Conservation (phyloP, 2,797 vertebrate genomes). For the Hydrophis major region DNA sequence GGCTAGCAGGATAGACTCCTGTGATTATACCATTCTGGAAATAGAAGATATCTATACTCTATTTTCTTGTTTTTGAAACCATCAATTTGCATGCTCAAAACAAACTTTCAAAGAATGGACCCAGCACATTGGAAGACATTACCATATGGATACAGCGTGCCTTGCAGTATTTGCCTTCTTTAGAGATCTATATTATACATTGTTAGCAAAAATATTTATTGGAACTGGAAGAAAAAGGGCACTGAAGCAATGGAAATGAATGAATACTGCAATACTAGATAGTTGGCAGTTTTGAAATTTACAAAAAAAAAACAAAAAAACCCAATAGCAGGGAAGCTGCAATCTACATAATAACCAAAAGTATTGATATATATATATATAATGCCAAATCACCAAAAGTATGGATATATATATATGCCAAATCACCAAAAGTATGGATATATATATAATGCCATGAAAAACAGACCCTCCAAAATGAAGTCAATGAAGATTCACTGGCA, state of each 20-base stretch:
- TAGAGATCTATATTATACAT: neutral
- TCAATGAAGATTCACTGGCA: neutral
- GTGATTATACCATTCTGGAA: slow-evolving; percentile 87
- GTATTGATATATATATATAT: neutral
- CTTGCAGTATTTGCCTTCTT: neutral
- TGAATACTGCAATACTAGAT: neutral
- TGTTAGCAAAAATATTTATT: neutral
- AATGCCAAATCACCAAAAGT: neutral
- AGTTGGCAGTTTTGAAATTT: neutral
- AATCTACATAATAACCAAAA: neutral
- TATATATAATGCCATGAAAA: neutral
- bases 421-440: neutral
- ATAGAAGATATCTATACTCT: slow-evolving; percentile 49
- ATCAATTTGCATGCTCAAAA: slow-evolving; percentile 37
- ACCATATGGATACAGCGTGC: neutral
- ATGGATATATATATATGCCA: neutral
- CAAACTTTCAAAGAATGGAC: neutral
- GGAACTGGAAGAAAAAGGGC: neutral
- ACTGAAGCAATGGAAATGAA: neutral
- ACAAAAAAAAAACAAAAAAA: neutral
- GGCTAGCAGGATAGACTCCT: slow-evolving; percentile 94
- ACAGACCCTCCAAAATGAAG: neutral
- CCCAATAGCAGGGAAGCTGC: neutral
- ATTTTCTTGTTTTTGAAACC: slow-evolving; percentile 44
- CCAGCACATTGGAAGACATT: neutral